These are phyloP conservation scores for Ligdia adustata DNA, from an alignment of 2,888 invertebrate species.

Conservation along the genomic window DNA sequence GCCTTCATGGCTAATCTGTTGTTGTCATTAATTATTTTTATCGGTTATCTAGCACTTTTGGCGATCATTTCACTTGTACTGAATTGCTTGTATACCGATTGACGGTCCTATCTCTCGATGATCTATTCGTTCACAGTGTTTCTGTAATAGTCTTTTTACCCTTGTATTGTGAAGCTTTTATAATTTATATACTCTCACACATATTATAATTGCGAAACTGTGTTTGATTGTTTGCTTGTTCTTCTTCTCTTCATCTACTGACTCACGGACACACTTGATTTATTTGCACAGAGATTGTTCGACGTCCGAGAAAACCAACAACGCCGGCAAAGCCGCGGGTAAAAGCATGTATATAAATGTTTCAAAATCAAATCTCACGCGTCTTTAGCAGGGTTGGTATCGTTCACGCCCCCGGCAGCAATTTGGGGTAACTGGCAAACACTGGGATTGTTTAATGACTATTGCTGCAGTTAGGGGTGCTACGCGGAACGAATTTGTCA, in stretches of 20 bases:
- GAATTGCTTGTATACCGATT: slow-evolving; percentile 63
- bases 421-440: slow-evolving; percentile 54
- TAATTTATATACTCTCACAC: too few relatives aligned
- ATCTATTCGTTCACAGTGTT: slow-evolving; percentile 40
- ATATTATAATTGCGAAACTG: too few relatives aligned
- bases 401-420: slow-evolving; percentile 62
- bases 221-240: too few relatives aligned
- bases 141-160: not conserved
- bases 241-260: too few relatives aligned
- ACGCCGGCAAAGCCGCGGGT: too few relatives aligned
- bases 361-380: slow-evolving; percentile 49
- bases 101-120: slow-evolving; percentile 44
- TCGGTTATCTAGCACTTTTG: slow-evolving; percentile 80
- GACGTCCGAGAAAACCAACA: too few relatives aligned
- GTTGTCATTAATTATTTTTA: slow-evolving; percentile 83
- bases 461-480: slow-evolving; percentile 52
- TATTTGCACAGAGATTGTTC: too few relatives aligned
- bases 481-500: slow-evolving; percentile 71
- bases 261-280: too few relatives aligned
- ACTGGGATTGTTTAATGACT: slow-evolving; percentile 49
- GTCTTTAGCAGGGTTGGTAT: slow-evolving; percentile 46
- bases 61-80: slow-evolving; percentile 62
- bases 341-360: slow-evolving; percentile 9
- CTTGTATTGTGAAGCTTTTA: not conserved
- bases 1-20: slow-evolving; percentile 77